Percentiles rank a stretch among this genome's conserved stretches.
Conservation (phyloP, 2,888 invertebrate species). For the Hermaeophaga mercurialis region DNA sequence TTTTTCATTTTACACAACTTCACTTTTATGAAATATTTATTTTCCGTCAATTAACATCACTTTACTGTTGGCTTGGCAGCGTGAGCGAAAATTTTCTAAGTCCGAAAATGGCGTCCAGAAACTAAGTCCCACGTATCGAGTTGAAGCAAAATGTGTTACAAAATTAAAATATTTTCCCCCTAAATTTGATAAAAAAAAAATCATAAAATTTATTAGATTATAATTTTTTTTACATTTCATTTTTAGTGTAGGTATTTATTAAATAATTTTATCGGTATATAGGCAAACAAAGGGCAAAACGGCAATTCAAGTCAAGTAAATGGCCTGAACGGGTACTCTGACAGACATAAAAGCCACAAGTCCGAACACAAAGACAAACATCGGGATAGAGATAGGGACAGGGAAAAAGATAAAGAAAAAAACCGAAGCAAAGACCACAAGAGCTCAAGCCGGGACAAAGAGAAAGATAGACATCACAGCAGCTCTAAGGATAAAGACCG, state of each 20-base stretch:
- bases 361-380: slow-evolving; percentile 67
- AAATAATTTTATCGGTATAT: slow-evolving; percentile 13
- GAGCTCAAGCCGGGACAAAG: slow-evolving; percentile 54
- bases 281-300: slow-evolving; percentile 51
- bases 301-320: slow-evolving; percentile 66
- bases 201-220: not conserved
- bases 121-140: slow-evolving; percentile 66
- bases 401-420: slow-evolving; percentile 48
- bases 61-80: slow-evolving; percentile 61
- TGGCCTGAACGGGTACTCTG: slow-evolving; percentile 77
- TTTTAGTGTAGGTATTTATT: slow-evolving; percentile 13
- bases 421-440: slow-evolving; percentile 52
- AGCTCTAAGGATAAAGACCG: slow-evolving; percentile 65
- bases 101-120: slow-evolving; percentile 87
- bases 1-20: slow-evolving; percentile 38
- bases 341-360: slow-evolving; percentile 63
- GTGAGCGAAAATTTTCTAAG: slow-evolving; percentile 69
- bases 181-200: no score
- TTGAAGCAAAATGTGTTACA: no score
- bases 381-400: slow-evolving; percentile 61
- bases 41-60: slow-evolving; percentile 37
- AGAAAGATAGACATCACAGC: slow-evolving; percentile 66
- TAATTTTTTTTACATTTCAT: slow-evolving; percentile 8
- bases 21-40: slow-evolving; percentile 36
- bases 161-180: no score